Base-by-base conservation (phyloP, 2,797 vertebrate species). In the Fringilla coelebs region DNA sequence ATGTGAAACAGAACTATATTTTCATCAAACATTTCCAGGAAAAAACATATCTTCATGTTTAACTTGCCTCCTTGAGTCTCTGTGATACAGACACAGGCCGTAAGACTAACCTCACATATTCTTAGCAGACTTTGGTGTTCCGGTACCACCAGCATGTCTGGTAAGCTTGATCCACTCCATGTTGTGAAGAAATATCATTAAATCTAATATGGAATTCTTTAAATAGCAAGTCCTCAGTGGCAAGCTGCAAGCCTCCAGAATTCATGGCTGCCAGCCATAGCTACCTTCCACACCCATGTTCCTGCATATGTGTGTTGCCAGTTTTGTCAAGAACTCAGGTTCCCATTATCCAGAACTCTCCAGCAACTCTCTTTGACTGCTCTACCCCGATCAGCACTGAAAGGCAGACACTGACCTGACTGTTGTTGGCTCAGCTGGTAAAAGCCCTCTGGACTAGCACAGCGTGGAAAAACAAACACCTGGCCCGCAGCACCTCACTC, bases 111-210 rank as follows among this genome's bases (percentile, higher is more conserved):
- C 20, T 80, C 25, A 41, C 15, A 4, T 72, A 62, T 28, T 58
- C 43, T 38, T 75, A 82, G 57, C 40, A 88, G 31, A n/a, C 8
- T 58, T 55, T 31, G 25, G 7, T 45, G 36, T 52, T 86, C 36
- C 16, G 26, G 13, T 54, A 72, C 26, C 31, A 62, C 28, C 0
- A 0, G 29, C 10, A 28, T 3, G 7, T 80, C 36, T 63, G 16
- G 3, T 51, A 48, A 60, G 41, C 60, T 6, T 16, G 41, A 71
- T 29, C 13, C 9, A 29, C 17, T 57, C 10, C 75, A 12, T 17
- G 14, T 3, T 7, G 31, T 18, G 12, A 60, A 93, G 20, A 65
- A 51, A 77, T 55, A n/a, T 63, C 10, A 29, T 58, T 51, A 31
- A 22, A 55, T 63, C 61, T 86, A 34, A 34, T 28, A 63, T 0